Conservation (phyloP, 35 echinoderm and acorn worm genomes). For the Lytechinus pictus region DNA sequence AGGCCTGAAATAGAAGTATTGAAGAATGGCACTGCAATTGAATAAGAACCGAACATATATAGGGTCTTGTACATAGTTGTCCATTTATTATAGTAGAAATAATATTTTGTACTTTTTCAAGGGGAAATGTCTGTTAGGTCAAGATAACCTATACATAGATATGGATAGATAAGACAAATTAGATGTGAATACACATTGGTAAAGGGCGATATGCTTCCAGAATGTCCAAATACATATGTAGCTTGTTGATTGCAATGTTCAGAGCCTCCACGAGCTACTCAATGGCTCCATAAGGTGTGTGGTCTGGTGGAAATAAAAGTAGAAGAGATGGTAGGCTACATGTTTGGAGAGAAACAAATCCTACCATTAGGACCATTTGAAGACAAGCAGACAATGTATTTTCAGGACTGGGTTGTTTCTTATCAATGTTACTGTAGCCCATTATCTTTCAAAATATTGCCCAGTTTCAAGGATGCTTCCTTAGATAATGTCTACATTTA, state of each 20-base stretch:
- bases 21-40: too few relatives aligned
- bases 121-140: neutral
- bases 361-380: too few relatives aligned
- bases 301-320: neutral
- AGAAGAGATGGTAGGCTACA: neutral
- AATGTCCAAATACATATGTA: too few relatives aligned
- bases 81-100: neutral
- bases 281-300: too few relatives aligned
- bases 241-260: too few relatives aligned
- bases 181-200: too few relatives aligned
- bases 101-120: neutral
- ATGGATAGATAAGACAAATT: too few relatives aligned
- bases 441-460: neutral
- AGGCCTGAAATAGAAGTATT: too few relatives aligned
- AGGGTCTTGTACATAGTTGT: neutral
- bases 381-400: too few relatives aligned
- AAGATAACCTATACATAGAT: neutral
- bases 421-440: neutral
- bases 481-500: neutral
- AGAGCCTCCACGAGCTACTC: too few relatives aligned
- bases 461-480: neutral
- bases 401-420: neutral
- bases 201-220: too few relatives aligned
- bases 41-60: too few relatives aligned
- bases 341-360: neutral